Evolutionary conservation across 2,888 invertebrate species (phyloP).

Genomic region (Platerodrilus igneus): DNA sequence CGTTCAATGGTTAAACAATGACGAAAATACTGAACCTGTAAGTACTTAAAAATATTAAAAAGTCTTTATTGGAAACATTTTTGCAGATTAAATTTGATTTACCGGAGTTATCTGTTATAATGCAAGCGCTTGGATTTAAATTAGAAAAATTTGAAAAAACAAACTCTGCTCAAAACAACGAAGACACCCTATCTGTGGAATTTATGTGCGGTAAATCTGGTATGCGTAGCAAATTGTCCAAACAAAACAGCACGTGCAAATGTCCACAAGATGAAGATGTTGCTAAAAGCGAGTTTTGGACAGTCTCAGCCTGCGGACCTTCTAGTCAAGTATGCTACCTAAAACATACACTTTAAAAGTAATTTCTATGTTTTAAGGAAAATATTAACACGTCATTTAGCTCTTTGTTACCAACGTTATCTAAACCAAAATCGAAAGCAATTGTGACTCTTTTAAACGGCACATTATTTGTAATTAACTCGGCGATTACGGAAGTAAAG

Average conservation of each 20-base stretch:
- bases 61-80: not conserved
- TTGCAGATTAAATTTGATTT: slow-evolving; percentile 11
- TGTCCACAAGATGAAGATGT: slow-evolving; percentile 6
- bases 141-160: slow-evolving; percentile 8
- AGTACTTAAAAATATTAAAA: not conserved
- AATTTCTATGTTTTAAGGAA: slow-evolving; percentile 3
- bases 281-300: slow-evolving; percentile 8
- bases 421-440: slow-evolving; percentile 3
- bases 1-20: not conserved
- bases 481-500: no score
- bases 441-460: no score
- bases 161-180: not conserved
- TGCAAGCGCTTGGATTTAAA: slow-evolving; percentile 11
- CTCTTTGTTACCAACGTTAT: slow-evolving; percentile 9
- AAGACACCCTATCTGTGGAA: slow-evolving; percentile 4
- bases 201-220: slow-evolving; percentile 8
- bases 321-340: slow-evolving; percentile 8
- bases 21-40: slow-evolving; percentile 1
- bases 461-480: no score
- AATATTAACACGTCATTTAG: slow-evolving; percentile 6
- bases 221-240: not conserved
- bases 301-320: slow-evolving; percentile 3
- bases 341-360: not conserved
- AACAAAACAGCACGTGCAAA: not conserved
- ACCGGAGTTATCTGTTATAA: slow-evolving; percentile 3